Conservation (phyloP, 1,140 invertebrate species). For the Ptiloglossa arizonensis region DNA sequence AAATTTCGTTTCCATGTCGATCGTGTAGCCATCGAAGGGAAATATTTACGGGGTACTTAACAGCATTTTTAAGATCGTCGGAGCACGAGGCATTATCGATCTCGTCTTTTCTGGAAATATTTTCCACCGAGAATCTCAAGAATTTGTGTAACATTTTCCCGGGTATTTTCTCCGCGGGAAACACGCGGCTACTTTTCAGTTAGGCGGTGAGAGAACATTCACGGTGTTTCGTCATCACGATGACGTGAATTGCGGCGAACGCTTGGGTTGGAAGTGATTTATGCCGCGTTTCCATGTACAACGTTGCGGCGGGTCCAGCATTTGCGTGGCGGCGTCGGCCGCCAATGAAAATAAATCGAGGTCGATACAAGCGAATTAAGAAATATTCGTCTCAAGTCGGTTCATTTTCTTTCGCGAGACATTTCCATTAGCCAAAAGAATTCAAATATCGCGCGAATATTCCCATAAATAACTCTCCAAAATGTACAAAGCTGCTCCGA, state of each 20-base stretch:
- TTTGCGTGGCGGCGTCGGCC: slow-evolving; percentile 38
- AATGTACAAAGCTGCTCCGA: too few relatives aligned
- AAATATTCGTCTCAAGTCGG: slow-evolving; percentile 47
- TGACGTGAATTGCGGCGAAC: slow-evolving; percentile 65
- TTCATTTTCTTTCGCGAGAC: not conserved
- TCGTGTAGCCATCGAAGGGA: not conserved
- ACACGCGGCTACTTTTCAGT: not conserved
- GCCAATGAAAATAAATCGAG: slow-evolving; percentile 65
- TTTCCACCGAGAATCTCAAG: not conserved
- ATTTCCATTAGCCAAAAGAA: slow-evolving; percentile 3
- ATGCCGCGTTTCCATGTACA: slow-evolving; percentile 52
- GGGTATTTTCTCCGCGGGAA: slow-evolving; percentile 3
- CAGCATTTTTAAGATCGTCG: not conserved
- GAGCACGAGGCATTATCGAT: not conserved
- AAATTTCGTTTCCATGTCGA: too few relatives aligned
- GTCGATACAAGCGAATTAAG: slow-evolving; percentile 60
- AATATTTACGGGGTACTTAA: not conserved
- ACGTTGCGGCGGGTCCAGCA: slow-evolving; percentile 17
- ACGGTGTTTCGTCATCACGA: slow-evolving; percentile 63
- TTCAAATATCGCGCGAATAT: not conserved
- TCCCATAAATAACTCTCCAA: too few relatives aligned
- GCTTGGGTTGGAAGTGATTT: slow-evolving; percentile 61
- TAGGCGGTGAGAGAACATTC: slow-evolving; percentile 35
- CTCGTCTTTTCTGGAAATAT: not conserved
- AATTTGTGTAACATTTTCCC: slow-evolving; percentile 6